A percentile compares a stretch with the other conserved stretches of the same genome.
Evolutionary conservation across 2,113 vertebrate genomes (phyloP).

Genomic region (Columba livia): DNA sequence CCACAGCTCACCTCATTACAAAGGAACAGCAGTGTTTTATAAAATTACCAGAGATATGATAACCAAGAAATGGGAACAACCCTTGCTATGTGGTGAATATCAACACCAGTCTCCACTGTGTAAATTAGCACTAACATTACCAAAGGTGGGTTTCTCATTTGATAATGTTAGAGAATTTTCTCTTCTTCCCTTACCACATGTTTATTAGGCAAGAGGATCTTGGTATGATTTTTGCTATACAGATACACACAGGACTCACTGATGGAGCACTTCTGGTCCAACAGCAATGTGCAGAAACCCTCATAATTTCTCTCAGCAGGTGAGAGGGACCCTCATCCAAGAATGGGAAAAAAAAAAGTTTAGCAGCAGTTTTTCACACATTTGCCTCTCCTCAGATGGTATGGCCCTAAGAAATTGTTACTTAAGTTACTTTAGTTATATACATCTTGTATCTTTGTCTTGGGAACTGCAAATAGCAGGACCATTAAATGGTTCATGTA

Average conservation of each 20-base stretch:
- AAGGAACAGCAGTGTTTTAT: conserved; percentile 80
- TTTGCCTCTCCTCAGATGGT: background rate
- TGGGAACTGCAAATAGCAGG: background rate
- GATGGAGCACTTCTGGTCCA: background rate
- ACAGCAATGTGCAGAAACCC: background rate
- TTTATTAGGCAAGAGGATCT: background rate
- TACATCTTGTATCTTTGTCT: background rate
- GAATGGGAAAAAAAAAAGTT: background rate
- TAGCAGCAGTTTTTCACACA: background rate
- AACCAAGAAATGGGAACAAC: conserved; percentile 54
- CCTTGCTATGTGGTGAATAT: background rate
- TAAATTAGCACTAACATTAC: conserved; percentile 82
- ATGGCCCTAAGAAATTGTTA: background rate
- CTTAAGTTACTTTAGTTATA: background rate
- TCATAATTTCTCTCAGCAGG: background rate
- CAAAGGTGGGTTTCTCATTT: conserved; percentile 77
- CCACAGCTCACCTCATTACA: conserved; percentile 87
- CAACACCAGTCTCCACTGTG: conserved; percentile 76
- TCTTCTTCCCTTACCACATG: background rate
- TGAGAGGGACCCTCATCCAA: background rate
- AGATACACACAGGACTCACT: background rate
- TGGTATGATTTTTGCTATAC: background rate
- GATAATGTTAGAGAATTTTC: background rate
- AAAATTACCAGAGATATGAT: conserved; percentile 77
- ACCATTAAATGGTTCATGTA: background rate